Evolutionary conservation across 2,888 invertebrate genomes (phyloP), one percentile per base, ranked within the genome.

Genomic region (Trisateles emortualis): DNA sequence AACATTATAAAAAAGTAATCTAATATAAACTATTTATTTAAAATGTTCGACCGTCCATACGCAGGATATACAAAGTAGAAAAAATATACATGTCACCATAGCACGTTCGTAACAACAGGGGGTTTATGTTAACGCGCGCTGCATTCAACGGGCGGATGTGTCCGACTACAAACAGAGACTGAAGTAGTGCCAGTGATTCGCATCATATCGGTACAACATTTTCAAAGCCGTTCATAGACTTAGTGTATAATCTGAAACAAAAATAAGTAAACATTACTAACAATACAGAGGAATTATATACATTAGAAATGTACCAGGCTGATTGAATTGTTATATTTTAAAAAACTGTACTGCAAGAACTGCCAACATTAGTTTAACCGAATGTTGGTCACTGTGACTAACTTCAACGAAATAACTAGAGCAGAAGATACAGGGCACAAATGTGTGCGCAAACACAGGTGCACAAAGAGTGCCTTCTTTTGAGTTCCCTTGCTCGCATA

Each of bases 21-120:
- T 77, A 77, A 74, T 78, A 78, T 74, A 75, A 70, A 79, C 79
- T 81, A 80, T 83, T 73, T 72, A 65, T 74, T 71, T 63, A 56
- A 83, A 81, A 81, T 79, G 67, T 73, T 77, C 69, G 74, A 76
- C 68, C 69, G 78, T 83, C 80, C 76, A 39, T 73, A 74, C 69
- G 73, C 77, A 78, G 86, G 83, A 86, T 91, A 87, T 89, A 88
- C 86, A 88, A 83, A 87, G 87, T 90, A 88, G 83, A 88, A 90
- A 90, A 91, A 90, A 91, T 91, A 88, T 92, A 92, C 91, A 92
- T 85, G 86, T 85, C 81, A 81, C 79, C 78, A 47, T 42, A 16
- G 40, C 30, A 79, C 74, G 68, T 81, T 79, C 76, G 83, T 82
- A 84, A 81, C 79, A 76, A 76, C 59, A 61, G 65, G 60, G n/a